A percentile compares a stretch with the other conserved stretches of the same genome.
These are phyloP conservation scores for Patagioenas fasciata DNA, from an alignment of 2,113 vertebrate genomes.

Conservation along the genomic window DNA sequence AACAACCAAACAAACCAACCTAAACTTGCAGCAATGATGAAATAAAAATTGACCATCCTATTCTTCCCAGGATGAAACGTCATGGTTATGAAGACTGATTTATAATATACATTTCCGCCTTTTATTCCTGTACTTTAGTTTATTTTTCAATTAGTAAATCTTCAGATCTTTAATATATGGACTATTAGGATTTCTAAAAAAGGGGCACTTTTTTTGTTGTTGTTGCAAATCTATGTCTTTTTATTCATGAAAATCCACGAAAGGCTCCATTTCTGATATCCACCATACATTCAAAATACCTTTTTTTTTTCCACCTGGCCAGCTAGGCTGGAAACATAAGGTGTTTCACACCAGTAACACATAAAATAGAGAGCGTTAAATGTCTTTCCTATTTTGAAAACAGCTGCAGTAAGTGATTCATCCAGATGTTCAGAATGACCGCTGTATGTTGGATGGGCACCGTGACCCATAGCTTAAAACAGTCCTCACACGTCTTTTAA, in stretches of 20 bases:
- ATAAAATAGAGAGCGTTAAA: neutral
- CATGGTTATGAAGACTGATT: neutral
- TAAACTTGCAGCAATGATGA: neutral
- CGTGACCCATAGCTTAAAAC: neutral
- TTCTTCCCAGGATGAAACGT: neutral
- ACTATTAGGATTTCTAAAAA: neutral
- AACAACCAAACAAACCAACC: neutral
- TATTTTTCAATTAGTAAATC: conserved; percentile 23
- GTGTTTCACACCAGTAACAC: neutral
- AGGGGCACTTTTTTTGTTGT: neutral
- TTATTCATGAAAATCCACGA: neutral
- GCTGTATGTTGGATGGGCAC: neutral
- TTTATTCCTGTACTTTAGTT: conserved; percentile 10
- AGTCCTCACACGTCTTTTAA: neutral
- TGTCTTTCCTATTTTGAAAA: neutral
- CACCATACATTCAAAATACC: neutral
- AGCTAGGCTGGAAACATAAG: neutral
- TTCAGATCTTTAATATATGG: neutral
- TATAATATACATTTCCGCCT: conserved; percentile 2
- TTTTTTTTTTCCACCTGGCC: neutral
- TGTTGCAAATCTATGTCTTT: neutral
- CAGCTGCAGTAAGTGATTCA: neutral
- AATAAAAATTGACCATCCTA: neutral
- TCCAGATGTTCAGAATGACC: neutral
- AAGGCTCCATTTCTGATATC: neutral